Evolutionary conservation across 2,888 invertebrate genomes (phyloP).

Genomic region (Scaptodrosophila latifasciaeformis): DNA sequence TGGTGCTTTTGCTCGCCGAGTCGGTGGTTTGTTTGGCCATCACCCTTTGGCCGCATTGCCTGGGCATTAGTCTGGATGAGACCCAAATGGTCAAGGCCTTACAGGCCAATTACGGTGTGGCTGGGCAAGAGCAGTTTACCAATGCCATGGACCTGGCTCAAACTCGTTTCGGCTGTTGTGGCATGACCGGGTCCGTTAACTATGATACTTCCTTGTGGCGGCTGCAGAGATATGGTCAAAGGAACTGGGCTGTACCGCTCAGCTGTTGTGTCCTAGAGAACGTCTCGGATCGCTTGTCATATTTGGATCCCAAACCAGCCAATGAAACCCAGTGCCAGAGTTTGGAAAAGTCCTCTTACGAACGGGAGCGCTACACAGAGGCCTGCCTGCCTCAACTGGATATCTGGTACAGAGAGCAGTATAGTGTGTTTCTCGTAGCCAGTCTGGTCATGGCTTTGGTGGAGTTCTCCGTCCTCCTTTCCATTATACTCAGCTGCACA

Average conservation of each 20-base stretch:
- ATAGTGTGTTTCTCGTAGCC: slow-evolving; percentile 80
- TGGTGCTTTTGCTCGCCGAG: slow-evolving; percentile 81
- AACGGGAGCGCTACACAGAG: slow-evolving; percentile 69
- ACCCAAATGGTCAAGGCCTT: slow-evolving; percentile 82
- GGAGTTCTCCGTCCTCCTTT: slow-evolving; percentile 83
- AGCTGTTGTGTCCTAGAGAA: slow-evolving; percentile 83
- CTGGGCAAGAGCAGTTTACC: slow-evolving; percentile 83
- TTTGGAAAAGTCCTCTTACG: slow-evolving; percentile 65
- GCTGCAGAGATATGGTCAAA: slow-evolving; percentile 83
- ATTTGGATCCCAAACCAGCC: slow-evolving; percentile 85
- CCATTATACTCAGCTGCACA: slow-evolving; percentile 83
- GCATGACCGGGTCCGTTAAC: slow-evolving; percentile 85
- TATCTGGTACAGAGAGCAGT: slow-evolving; percentile 86
- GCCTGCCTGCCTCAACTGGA: slow-evolving; percentile 82
- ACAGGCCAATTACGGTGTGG: slow-evolving; percentile 85
- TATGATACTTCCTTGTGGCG: slow-evolving; percentile 89
- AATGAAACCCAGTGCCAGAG: slow-evolving; percentile 84
- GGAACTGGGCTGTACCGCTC: slow-evolving; percentile 81
- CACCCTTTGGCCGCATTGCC: slow-evolving; percentile 85
- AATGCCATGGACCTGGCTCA: slow-evolving; percentile 88
- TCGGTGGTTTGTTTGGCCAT: slow-evolving; percentile 83
- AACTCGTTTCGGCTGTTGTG: slow-evolving; percentile 84
- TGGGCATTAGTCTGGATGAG: slow-evolving; percentile 82
- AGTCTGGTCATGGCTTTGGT: slow-evolving; percentile 82
- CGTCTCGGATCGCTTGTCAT: slow-evolving; percentile 76